Evolutionary conservation across 2,113 vertebrate genomes (phyloP), one percentile per base, ranked within the genome.

Genomic region (Syngnathus floridae): DNA sequence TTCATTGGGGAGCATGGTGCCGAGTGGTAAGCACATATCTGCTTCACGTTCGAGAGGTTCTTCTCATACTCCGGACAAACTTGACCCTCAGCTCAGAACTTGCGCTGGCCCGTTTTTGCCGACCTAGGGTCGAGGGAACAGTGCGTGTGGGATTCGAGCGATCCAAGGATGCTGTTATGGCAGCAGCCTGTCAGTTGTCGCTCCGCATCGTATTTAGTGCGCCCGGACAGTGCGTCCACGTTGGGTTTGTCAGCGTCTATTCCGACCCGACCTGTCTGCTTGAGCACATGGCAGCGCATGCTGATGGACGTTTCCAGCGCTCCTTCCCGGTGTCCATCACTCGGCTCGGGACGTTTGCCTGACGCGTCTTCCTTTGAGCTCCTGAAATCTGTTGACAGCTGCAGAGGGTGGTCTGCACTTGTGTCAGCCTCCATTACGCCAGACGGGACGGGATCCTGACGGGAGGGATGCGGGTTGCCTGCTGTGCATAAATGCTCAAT

Each of bases 311-410:
- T 87, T 88, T 88, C 88, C 86, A 87, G 88, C 81, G 70, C 90
- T 83, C 68, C 83, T 84, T 84, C 88, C 84, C 76, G 3, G 79
- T 88, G 88, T 91, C 90, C 85, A 83, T 92, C 89, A 90, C 78
- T 67, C 81, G 72, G 77, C 11, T 66, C 57, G 9, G 81, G 82
- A 82, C 70, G 76, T 83, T 69, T 80, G 67, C 81, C 73, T 75
- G 86, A 82, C 86, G 74, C 74, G 67, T 88, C 86, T 82, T 84
- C 84, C 84, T 82, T 81, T 81, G 87, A 90, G 84, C 82, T 84
- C 81, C 78, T 90, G 86, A 89, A 86, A 87, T 88, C 74, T 88
- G 89, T 89, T 90, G 91, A 91, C 88, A 89, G 90, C 84, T 88
- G 86, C 89, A 86, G 88, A 87, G 88, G 89, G 86, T 87, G 84